phyloP scores from a whole-genome alignment of 1,140 invertebrate species.

The Phortica variegata region DNA sequence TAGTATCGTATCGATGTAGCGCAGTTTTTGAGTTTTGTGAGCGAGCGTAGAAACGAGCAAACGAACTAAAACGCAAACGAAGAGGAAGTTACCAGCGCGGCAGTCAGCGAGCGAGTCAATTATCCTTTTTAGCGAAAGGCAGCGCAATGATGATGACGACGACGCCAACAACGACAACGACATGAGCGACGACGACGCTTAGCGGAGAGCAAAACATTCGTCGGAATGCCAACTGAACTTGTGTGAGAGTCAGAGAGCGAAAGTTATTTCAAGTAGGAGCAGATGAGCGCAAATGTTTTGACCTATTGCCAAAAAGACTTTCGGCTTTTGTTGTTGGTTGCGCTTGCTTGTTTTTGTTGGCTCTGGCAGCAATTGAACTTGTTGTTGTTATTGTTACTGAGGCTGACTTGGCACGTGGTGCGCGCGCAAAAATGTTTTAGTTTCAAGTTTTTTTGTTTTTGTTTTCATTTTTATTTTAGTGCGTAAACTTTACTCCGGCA shows the following conservation, averaged over 20 bases:
- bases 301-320: too few species aligned
- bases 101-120: too few species aligned
- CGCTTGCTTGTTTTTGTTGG: constrained; percentile 12
- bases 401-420: constrained; percentile 45
- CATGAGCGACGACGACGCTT: constrained; percentile 17
- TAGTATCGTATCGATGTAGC: too few species aligned
- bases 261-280: too few species aligned
- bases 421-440: constrained; percentile 41
- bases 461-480: constrained; percentile 22
- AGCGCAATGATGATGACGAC: constrained; percentile 13
- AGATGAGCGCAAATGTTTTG: too few species aligned
- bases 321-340: constrained; percentile 9
- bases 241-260: background rate
- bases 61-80: constrained; percentile 3
- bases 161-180: constrained; percentile 7
- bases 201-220: constrained; percentile 21
- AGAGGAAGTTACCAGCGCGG: constrained; percentile 6
- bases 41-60: background rate
- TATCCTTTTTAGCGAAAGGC: too few species aligned
- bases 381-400: constrained; percentile 23
- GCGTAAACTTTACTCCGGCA: constrained; percentile 2
- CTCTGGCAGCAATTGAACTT: too few species aligned
- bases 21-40: too few species aligned
- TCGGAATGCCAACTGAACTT: constrained; percentile 22
- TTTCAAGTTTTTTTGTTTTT: constrained; percentile 3